Evolutionary conservation across 2,888 invertebrate species (phyloP).

Genomic region (Pterostichus madidus): DNA sequence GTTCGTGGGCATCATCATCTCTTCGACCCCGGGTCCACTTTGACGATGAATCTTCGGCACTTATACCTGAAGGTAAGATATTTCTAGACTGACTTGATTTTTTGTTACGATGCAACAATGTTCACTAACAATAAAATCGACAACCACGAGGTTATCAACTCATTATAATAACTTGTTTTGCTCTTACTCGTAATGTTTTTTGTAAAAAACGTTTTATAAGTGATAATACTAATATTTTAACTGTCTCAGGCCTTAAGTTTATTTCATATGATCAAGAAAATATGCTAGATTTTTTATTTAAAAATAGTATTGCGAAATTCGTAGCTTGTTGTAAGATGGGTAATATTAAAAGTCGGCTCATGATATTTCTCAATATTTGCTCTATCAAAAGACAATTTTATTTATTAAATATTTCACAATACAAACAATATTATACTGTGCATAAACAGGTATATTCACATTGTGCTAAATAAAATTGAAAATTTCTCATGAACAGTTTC

Average conservation of each 20-base stretch:
- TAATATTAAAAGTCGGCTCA: background rate
- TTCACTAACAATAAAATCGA: conserved; percentile 25
- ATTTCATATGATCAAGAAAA: background rate
- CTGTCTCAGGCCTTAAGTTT: background rate
- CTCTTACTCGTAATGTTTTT: background rate
- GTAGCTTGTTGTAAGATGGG: background rate
- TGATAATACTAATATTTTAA: background rate
- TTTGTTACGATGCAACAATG: conserved; percentile 17
- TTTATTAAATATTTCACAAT: conserved; percentile 9
- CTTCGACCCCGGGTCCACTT: conserved; percentile 19
- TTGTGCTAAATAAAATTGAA: background rate
- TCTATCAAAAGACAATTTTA: background rate
- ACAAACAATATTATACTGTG: background rate
- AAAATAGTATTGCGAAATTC: background rate
- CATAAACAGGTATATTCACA: background rate
- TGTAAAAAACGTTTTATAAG: background rate
- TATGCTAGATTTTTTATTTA: background rate
- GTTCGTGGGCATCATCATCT: conserved; percentile 40
- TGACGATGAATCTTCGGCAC: conserved; percentile 31
- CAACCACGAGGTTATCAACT: conserved; percentile 20
- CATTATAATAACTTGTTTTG: conserved; percentile 34
- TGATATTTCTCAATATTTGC: background rate
- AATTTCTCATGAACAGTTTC: background rate
- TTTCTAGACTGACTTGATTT: conserved; percentile 8
- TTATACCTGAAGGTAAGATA: conserved; percentile 50